Evolutionary conservation across 1,140 invertebrate genomes (phyloP).

Genomic region (Penaeus japonicus): DNA sequence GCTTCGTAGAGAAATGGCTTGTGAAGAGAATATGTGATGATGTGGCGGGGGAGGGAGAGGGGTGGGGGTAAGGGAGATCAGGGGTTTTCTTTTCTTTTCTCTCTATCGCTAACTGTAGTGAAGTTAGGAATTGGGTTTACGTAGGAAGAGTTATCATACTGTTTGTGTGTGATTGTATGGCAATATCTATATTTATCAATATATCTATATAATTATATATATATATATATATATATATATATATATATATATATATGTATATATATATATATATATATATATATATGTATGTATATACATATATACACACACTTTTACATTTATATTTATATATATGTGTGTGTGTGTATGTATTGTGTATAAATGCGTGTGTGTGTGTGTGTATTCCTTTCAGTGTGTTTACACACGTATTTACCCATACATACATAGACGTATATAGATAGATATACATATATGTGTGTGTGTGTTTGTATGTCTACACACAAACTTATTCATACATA

Average conservation of each 20-base stretch:
- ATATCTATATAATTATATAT: too few species aligned
- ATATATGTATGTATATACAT: conserved; percentile 18
- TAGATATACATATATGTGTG: background rate
- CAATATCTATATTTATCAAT: background rate
- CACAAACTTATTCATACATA: background rate
- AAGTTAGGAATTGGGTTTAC: too few species aligned
- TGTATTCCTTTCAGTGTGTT: background rate
- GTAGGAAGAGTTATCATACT: too few species aligned
- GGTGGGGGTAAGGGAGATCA: background rate
- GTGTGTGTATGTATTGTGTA: background rate
- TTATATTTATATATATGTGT: background rate
- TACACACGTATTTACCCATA: background rate
- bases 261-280: conserved; percentile 7
- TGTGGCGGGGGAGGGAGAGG: background rate
- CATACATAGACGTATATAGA: background rate
- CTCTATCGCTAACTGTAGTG: background rate
- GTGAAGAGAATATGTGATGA: too few species aligned
- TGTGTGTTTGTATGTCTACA: background rate
- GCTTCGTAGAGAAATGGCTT: too few species aligned
- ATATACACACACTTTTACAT: background rate
- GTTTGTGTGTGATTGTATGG: too few species aligned
- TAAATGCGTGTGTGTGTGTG: background rate
- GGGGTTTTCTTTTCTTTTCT: background rate
- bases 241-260: background rate
- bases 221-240: background rate